Evolutionary conservation across 1,140 invertebrate species (phyloP).

Genomic region (Cryptotermes secundus): DNA sequence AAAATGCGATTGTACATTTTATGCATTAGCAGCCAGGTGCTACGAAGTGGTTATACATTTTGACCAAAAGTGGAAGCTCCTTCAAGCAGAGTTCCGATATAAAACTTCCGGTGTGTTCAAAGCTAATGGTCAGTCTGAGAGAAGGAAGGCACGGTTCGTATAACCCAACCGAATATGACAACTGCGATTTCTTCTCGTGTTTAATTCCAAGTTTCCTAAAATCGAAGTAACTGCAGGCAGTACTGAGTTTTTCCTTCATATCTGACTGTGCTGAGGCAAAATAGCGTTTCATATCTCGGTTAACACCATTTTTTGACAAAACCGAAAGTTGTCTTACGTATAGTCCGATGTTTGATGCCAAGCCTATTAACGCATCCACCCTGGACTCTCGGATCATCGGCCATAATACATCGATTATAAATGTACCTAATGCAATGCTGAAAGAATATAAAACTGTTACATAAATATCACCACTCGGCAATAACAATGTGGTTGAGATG

Average conservation of each 20-base stretch:
- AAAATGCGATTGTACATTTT: not conserved
- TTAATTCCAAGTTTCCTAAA: not conserved
- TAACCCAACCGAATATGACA: not conserved
- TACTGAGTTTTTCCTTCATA: not conserved
- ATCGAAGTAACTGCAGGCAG: not conserved
- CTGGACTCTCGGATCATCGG: no score
- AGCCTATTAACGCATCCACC: no score
- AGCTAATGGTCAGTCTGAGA: not conserved
- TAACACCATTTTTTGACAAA: no score
- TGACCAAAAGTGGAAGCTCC: not conserved
- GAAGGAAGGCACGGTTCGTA: not conserved
- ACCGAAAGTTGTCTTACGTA: no score
- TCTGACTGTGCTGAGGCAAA: no score
- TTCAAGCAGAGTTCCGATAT: not conserved
- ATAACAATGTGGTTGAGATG: no score
- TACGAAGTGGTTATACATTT: slow-evolving; percentile 7
- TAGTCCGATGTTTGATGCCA: no score
- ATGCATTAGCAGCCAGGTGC: not conserved
- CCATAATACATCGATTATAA: no score
- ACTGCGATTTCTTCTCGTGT: not conserved
- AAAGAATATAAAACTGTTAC: no score
- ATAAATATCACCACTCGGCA: no score
- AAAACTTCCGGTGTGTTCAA: not conserved
- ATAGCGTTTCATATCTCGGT: no score
- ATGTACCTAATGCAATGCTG: no score